Conservation (phyloP, 1,140 invertebrate genomes). For the Drosophila kohkoa region DNA sequence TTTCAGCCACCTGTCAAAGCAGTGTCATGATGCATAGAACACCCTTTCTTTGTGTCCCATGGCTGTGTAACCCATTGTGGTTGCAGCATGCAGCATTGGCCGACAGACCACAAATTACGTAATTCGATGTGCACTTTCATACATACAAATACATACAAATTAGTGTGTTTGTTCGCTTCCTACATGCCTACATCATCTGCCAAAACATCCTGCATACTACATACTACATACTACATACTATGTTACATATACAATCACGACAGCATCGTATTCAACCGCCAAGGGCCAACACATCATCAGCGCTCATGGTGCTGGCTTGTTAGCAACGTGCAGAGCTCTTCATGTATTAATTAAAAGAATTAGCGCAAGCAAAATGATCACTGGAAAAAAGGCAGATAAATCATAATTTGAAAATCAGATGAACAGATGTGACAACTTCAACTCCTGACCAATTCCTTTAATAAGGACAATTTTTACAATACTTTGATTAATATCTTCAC, state of each 20-base stretch:
- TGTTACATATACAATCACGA: not conserved
- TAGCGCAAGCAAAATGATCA: not conserved
- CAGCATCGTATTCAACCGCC: not conserved
- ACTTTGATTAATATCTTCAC: no score
- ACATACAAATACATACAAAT: constrained; percentile 33
- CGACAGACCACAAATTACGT: constrained; percentile 47
- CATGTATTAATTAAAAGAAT: not conserved
- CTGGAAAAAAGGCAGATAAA: no score
- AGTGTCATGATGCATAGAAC: constrained; percentile 17
- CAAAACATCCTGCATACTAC: not conserved
- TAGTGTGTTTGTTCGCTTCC: not conserved
- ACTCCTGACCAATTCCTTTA: no score
- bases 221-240: not conserved
- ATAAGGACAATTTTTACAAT: no score
- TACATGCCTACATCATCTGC: not conserved
- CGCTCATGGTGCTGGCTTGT: not conserved
- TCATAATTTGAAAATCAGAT: no score
- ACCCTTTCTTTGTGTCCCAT: constrained; percentile 14
- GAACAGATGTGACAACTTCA: no score
- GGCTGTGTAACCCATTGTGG: constrained; percentile 27
- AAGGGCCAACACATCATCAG: not conserved
- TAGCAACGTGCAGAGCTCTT: not conserved
- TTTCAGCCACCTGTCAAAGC: constrained; percentile 32
- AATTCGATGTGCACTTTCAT: constrained; percentile 40
- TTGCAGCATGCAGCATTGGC: constrained; percentile 30